Conservation (phyloP, 1,140 invertebrate species). For the roundworm (Caenorhabditis elegans) region WBcel235 BX284605.5:10792001-10792500, state of each 20-base stretch:
- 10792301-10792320: no score
- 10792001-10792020: no score
- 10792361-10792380: background rate
- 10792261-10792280: background rate
- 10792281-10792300: no score
- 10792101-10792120: no score
- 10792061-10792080: no score
- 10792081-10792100: no score
- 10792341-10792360: background rate
- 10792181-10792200: background rate
- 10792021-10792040: no score
- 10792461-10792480: background rate
- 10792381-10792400: background rate
- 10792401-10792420: background rate
- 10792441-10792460: background rate
- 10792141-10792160: no score
- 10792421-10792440: background rate
- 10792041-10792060: no score
- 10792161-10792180: background rate
- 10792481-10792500: background rate
- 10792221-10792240: background rate
- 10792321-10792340: background rate
- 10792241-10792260: background rate
- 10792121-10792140: no score
- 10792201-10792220: background rate